A percentile compares a stretch with the other conserved stretches of the same genome.
These are phyloP conservation scores for Notodonta dromedarius DNA, from an alignment of 2,888 invertebrate genomes.

Conservation along the genomic window DNA sequence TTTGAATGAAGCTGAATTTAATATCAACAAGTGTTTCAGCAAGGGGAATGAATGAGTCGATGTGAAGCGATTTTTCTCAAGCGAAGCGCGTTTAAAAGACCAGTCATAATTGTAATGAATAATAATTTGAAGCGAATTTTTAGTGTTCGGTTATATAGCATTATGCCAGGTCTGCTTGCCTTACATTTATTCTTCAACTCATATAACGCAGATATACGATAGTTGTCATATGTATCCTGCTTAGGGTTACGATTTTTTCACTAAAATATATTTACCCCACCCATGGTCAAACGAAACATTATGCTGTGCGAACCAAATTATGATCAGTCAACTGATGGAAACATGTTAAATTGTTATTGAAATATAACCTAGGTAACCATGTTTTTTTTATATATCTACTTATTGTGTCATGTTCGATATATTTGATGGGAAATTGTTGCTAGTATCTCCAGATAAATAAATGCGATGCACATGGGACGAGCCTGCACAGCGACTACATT, in stretches of 20 bases:
- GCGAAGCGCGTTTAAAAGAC: slow-evolving; percentile 34
- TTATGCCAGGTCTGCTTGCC: slow-evolving; percentile 24
- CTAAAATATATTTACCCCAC: not conserved
- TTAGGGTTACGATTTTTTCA: not conserved
- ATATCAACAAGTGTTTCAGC: slow-evolving; percentile 21
- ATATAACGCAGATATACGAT: not conserved
- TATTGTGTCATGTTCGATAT: not conserved
- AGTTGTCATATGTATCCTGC: not conserved
- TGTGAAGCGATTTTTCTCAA: slow-evolving; percentile 39
- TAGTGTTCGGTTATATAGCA: slow-evolving; percentile 27
- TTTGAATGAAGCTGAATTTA: slow-evolving; percentile 7
- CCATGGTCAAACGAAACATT: not conserved
- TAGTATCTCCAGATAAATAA: slow-evolving; percentile 1
- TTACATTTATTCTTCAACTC: slow-evolving; percentile 7
- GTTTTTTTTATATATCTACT: not conserved
- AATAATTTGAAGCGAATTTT: slow-evolving; percentile 47
- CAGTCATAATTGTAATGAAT: slow-evolving; percentile 8
- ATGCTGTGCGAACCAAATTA: slow-evolving; percentile 31
- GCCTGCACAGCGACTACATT: slow-evolving; percentile 33
- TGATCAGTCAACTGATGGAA: not conserved
- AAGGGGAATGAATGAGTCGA: slow-evolving; percentile 24
- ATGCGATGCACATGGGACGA: slow-evolving; percentile 15
- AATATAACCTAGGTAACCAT: not conserved
- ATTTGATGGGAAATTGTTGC: not conserved
- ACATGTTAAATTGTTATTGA: not conserved